phyloP scores from a whole-genome alignment of 1,140 invertebrate species.

The Zaprionus ornatus region DNA sequence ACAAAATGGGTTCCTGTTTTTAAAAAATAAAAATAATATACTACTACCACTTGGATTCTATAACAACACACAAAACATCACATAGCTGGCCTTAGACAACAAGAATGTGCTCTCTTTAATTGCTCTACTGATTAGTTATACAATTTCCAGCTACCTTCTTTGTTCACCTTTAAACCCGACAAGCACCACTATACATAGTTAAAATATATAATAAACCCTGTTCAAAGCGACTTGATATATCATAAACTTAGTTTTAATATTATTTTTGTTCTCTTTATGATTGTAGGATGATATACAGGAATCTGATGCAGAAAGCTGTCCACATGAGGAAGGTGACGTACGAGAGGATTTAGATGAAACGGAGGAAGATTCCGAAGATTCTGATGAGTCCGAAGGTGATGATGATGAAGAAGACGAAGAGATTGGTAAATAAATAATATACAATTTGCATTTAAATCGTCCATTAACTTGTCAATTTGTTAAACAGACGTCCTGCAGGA shows the following conservation, averaged over 20 bases:
- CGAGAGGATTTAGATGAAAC: slow-evolving; percentile 71
- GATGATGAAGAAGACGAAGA: slow-evolving; percentile 82
- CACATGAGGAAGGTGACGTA: slow-evolving; percentile 68
- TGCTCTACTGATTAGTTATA: slow-evolving; percentile 58
- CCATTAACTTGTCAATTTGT: not conserved
- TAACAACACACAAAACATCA: slow-evolving; percentile 49
- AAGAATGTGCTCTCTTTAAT: slow-evolving; percentile 68
- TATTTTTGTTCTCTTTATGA: slow-evolving; percentile 9
- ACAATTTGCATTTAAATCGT: no score
- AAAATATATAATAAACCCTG: not conserved
- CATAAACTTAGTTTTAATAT: not conserved
- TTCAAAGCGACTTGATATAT: not conserved
- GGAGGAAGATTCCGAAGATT: slow-evolving; percentile 79
- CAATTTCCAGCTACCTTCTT: slow-evolving; percentile 26
- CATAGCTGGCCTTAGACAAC: slow-evolving; percentile 83
- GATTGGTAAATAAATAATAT: slow-evolving; percentile 44
- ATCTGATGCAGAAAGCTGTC: slow-evolving; percentile 79
- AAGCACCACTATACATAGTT: slow-evolving; percentile 31
- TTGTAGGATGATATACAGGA: slow-evolving; percentile 80
- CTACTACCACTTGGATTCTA: slow-evolving; percentile 45
- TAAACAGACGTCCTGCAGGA: slow-evolving; percentile 70
- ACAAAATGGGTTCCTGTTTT: slow-evolving; percentile 28
- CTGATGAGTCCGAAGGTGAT: slow-evolving; percentile 77
- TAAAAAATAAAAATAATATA: slow-evolving; percentile 21
- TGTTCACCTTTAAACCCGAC: slow-evolving; percentile 30